A percentile compares a stretch with the other conserved stretches of the same genome.
These are phyloP conservation scores for Sicus ferrugineus DNA, from an alignment of 2,888 invertebrate species.

Conservation along the genomic window DNA sequence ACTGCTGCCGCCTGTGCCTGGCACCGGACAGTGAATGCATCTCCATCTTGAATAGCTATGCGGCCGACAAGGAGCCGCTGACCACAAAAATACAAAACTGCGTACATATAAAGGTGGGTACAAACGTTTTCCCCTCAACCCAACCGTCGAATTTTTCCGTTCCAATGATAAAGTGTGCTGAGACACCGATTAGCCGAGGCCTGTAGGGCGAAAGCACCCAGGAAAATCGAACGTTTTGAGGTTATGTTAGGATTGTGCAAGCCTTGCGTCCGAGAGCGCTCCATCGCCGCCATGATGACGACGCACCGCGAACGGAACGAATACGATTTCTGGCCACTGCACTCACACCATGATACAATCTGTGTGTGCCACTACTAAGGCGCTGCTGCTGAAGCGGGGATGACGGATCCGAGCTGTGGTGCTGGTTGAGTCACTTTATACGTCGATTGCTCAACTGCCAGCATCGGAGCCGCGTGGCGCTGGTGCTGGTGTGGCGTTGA, in stretches of 20 bases:
- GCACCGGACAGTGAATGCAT: constrained; percentile 65
- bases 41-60: constrained; percentile 64
- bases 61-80: constrained; percentile 65
- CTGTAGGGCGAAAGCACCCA: constrained; percentile 18
- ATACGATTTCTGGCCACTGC: constrained; percentile 3
- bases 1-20: constrained; percentile 64
- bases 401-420: constrained; percentile 11
- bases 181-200: constrained; percentile 1
- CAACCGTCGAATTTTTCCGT: no score
- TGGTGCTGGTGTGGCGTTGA: constrained; percentile 34
- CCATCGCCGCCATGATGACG: constrained; percentile 26
- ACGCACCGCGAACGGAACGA: constrained; percentile 4
- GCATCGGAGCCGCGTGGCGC: constrained; percentile 31
- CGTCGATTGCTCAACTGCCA: constrained; percentile 20
- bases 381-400: constrained; percentile 5
- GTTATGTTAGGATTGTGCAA: constrained; percentile 46
- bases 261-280: constrained; percentile 36
- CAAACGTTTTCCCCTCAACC: neutral
- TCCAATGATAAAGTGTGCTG: constrained; percentile 38
- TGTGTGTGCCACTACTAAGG: neutral
- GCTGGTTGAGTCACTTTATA: constrained; percentile 26
- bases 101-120: constrained; percentile 63
- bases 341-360: constrained; percentile 8
- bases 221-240: constrained; percentile 25
- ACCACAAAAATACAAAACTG: constrained; percentile 63